A percentile compares a stretch with the other conserved stretches of the same genome.
These are phyloP conservation scores for Zoanthus gigantus DNA, from an alignment of 92 coral and sea anemone genomes.

Conservation along the genomic window DNA sequence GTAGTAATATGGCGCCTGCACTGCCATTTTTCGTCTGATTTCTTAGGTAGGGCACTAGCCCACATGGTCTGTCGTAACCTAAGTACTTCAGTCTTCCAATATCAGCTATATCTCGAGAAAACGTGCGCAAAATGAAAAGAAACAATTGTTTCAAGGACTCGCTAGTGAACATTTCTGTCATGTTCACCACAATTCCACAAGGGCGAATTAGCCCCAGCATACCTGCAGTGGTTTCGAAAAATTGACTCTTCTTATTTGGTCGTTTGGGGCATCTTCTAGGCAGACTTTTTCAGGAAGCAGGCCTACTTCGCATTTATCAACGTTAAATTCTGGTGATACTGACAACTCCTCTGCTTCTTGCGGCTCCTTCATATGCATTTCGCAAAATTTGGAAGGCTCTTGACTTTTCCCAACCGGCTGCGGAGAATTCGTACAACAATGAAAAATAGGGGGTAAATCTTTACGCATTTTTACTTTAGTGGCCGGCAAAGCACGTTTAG, in stretches of 20 bases:
- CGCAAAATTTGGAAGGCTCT: slow-evolving; percentile 71
- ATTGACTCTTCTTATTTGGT: neutral
- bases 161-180: slow-evolving; percentile 57
- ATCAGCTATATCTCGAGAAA: slow-evolving; percentile 20
- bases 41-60: slow-evolving; percentile 26
- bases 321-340: no score
- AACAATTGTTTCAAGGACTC: slow-evolving; percentile 41
- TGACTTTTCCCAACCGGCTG: slow-evolving; percentile 43
- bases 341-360: neutral
- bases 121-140: slow-evolving; percentile 38
- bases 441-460: neutral
- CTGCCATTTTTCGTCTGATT: slow-evolving; percentile 31
- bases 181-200: slow-evolving; percentile 51
- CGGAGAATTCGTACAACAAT: slow-evolving; percentile 14
- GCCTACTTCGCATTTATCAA: no score
- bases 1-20: slow-evolving; percentile 40
- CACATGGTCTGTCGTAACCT: slow-evolving; percentile 27
- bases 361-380: slow-evolving; percentile 32
- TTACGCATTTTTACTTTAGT: neutral
- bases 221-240: slow-evolving; percentile 18
- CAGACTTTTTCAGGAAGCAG: no score
- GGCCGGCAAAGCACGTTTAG: slow-evolving; percentile 72
- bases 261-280: neutral
- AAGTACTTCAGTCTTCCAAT: slow-evolving; percentile 24
- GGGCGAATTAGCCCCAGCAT: slow-evolving; percentile 6